phyloP scores from a whole-genome alignment of 2,113 vertebrate genomes.

The Enhydra lutris region DNA sequence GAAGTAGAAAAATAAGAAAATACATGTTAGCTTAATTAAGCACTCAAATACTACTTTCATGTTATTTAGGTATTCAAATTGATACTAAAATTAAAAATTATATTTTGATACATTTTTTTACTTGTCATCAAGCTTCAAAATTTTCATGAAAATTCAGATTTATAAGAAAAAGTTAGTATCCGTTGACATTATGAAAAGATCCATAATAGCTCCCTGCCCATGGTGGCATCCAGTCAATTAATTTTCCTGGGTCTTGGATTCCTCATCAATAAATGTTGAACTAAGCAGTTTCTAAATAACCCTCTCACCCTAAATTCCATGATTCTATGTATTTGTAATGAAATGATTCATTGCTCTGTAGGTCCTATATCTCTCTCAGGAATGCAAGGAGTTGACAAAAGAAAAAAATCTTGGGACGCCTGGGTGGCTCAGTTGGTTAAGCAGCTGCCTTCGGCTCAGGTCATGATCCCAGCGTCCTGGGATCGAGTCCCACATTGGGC shows the following conservation, averaged over 20 bases:
- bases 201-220: conserved; percentile 21
- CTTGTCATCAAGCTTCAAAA: neutral
- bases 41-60: neutral
- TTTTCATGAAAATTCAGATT: conserved; percentile 22
- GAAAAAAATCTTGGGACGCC: neutral
- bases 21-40: neutral
- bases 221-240: neutral
- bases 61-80: neutral
- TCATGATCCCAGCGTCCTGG: no score
- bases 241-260: conserved; percentile 29
- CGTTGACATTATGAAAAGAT: conserved; percentile 12
- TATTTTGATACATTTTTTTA: neutral
- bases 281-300: conserved; percentile 62
- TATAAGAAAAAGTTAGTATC: conserved; percentile 33
- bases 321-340: conserved; percentile 54
- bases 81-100: neutral
- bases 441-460: no score
- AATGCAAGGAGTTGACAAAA: conserved; percentile 49
- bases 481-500: no score
- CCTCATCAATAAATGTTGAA: conserved; percentile 52
- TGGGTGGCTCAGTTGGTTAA: no score
- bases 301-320: conserved; percentile 57
- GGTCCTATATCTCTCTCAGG: conserved; percentile 40
- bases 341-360: conserved; percentile 37
- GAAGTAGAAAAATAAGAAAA: conserved; percentile 17